A percentile compares a stretch with the other conserved stretches of the same genome.
Conservation (phyloP, 2,888 invertebrate genomes). For the Pecten maximus region DNA sequence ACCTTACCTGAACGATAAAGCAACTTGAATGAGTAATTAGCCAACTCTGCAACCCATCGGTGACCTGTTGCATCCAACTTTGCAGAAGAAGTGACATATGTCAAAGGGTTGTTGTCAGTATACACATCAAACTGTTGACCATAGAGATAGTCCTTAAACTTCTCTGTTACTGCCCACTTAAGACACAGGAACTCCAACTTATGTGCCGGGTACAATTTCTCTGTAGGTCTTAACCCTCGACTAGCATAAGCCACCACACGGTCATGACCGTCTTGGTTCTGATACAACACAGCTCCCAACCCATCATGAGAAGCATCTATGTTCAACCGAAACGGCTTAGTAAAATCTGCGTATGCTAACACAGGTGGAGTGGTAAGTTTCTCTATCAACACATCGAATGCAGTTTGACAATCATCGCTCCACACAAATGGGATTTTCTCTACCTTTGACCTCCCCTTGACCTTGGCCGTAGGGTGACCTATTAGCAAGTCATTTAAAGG, state of each 20-base stretch:
- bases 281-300: conserved; percentile 47
- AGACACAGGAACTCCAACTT: conserved; percentile 47
- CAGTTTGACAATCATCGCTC: conserved; percentile 27
- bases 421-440: conserved; percentile 31
- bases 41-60: conserved; percentile 43
- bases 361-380: conserved; percentile 39
- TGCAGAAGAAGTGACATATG: conserved; percentile 26
- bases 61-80: conserved; percentile 47
- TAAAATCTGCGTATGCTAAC: conserved; percentile 48
- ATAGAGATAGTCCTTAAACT: too few relatives aligned
- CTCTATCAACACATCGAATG: conserved; percentile 40
- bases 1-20: conserved; percentile 38
- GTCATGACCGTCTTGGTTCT: conserved; percentile 17
- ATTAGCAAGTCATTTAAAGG: conserved; percentile 55
- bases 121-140: conserved; percentile 38
- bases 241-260: conserved; percentile 39
- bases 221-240: conserved; percentile 35
- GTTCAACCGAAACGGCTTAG: conserved; percentile 37
- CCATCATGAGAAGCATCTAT: conserved; percentile 45
- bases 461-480: conserved; percentile 43
- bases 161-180: conserved; percentile 49
- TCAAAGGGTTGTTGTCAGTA: conserved; percentile 48
- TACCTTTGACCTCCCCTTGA: too few relatives aligned
- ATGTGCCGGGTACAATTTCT: too few relatives aligned
- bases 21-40: conserved; percentile 44